These are phyloP conservation scores for Chroicocephalus ridibundus DNA, from an alignment of 2,113 vertebrate species.

Conservation along the genomic window DNA sequence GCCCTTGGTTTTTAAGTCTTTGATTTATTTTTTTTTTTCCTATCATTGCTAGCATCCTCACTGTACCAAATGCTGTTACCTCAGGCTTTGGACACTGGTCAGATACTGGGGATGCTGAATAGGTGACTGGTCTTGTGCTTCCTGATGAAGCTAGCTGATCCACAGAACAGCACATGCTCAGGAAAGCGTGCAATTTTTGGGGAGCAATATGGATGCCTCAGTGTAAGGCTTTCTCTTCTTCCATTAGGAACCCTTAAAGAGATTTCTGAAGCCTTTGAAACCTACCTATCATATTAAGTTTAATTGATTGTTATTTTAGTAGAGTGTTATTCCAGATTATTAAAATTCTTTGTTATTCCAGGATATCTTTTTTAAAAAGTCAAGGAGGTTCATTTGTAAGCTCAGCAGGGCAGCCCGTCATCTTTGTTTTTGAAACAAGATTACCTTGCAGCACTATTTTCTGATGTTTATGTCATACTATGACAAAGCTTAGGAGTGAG, in stretches of 20 bases:
- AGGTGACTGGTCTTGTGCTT: background rate
- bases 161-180: accelerated
- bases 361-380: background rate
- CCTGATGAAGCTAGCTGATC: background rate
- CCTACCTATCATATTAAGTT: background rate
- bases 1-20: background rate
- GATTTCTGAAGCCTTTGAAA: background rate
- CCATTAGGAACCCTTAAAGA: background rate
- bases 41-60: background rate
- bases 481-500: background rate
- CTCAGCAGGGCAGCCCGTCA: background rate
- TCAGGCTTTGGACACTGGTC: background rate
- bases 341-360: background rate
- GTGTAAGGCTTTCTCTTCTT: background rate
- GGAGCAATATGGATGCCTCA: background rate
- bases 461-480: background rate
- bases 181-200: background rate
- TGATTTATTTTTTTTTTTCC: background rate
- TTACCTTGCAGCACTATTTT: background rate
- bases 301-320: background rate
- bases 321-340: background rate
- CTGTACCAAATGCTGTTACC: accelerated
- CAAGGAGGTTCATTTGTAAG: background rate
- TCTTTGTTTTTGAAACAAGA: background rate
- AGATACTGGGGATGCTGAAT: background rate